These are phyloP conservation scores for Chrysaora quinquecirrha DNA, from an alignment of 30 jellyfish, hydroid and myxozoan species.

Conservation along the genomic window DNA sequence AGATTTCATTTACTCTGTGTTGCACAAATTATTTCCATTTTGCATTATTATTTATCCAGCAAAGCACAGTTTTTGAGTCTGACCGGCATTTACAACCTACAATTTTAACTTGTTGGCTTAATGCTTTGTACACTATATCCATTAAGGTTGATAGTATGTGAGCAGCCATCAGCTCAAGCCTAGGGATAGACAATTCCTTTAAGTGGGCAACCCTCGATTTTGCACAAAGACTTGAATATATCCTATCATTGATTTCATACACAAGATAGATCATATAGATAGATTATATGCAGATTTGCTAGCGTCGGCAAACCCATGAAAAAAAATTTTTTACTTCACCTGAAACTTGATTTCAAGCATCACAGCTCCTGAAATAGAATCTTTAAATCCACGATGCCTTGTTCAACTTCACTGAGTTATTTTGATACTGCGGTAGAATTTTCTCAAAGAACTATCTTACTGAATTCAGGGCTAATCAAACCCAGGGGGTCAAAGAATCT, in stretches of 20 bases:
- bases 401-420: no score
- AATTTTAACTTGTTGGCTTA: slow-evolving; percentile 32
- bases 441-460: no score
- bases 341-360: not conserved
- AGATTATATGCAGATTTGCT: slow-evolving; percentile 40
- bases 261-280: slow-evolving; percentile 44
- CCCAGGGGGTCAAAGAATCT: no score
- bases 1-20: slow-evolving; percentile 48
- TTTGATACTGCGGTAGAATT: no score
- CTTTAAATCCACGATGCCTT: no score
- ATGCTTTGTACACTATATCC: slow-evolving; percentile 41
- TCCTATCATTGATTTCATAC: slow-evolving; percentile 3
- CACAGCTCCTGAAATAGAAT: no score
- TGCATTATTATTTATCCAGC: slow-evolving; percentile 18
- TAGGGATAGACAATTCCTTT: slow-evolving; percentile 23
- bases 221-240: slow-evolving; percentile 16
- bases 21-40: slow-evolving; percentile 47
- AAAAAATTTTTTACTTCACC: not conserved
- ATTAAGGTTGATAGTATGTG: slow-evolving; percentile 9
- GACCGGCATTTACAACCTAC: slow-evolving; percentile 10
- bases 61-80: slow-evolving; percentile 25
- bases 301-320: slow-evolving; percentile 57
- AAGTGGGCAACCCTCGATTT: slow-evolving; percentile 53
- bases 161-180: slow-evolving; percentile 46
- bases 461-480: no score